Base-by-base conservation (phyloP, 1,140 invertebrate species). In the Holcopasites calliopsidis region DNA sequence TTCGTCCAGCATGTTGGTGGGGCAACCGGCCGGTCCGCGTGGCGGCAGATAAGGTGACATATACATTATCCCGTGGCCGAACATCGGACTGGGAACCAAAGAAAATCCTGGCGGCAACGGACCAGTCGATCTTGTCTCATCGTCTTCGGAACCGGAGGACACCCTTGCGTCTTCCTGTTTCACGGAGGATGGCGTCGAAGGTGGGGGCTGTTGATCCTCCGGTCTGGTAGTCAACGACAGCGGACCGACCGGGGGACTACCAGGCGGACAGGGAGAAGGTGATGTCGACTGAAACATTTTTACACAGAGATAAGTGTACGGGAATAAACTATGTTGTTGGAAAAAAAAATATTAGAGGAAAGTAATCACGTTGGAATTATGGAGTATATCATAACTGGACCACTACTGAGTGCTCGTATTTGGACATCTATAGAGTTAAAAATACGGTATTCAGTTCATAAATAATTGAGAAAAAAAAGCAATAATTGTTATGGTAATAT, bases 51-150 rank as follows among this genome's bases (percentile, higher is more conserved):
- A 97, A 85, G 96, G 96, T 81, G 95, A 96, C 96, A 97, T 97
- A 88, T 97, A 97, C 95, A 97, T 97, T 82, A 97, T 96, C 72
- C 95, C 95, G 85, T 97, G 96, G 50, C 94, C 93, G 89, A 97
- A 97, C 95, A 97, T 96, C 1, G 95, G 95, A 87, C 96, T 96
- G 44, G 95, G 95, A 1, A 96, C 95, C 88, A 97, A 92, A 3
- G 96, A 95, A 86, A 97, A 96, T 31, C 93, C 93, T 6, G 93
- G 92, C 38, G 91, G 91, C 61, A 94, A 85, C 21, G 93, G 92
- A 75, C 92, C 93, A 16, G 89, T 89, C 55, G 89, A 90, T 74
- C 88, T 88, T 18, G 88, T 74, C 64, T 92, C 91, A 18, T 92
- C 91, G 60, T 92, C 91, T 3, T 92, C 91, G 11, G 91, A 92